phyloP scores from a whole-genome alignment of 1,140 invertebrate species.

The Pseudomyrmex concolor region DNA sequence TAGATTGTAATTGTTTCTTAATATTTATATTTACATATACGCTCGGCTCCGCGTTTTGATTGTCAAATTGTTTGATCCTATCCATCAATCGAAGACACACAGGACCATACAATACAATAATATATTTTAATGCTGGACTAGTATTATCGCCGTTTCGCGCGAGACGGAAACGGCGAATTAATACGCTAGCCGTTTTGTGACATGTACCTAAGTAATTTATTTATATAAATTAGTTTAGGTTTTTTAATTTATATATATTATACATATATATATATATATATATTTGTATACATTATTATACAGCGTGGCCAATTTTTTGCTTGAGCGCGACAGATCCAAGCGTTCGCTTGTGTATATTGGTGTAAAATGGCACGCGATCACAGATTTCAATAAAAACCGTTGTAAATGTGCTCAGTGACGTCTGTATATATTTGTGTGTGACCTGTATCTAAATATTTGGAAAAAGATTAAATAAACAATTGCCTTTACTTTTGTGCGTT shows the following conservation, averaged over 20 bases:
- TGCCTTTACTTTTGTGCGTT: conserved; percentile 67
- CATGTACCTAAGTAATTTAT: conserved; percentile 81
- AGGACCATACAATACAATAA: conserved; percentile 38
- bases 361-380: conserved; percentile 64
- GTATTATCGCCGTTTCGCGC: conserved; percentile 81
- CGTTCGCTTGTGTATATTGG: conserved; percentile 67
- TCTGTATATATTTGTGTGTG: conserved; percentile 82
- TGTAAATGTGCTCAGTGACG: conserved; percentile 81
- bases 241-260: conserved; percentile 74
- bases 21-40: conserved; percentile 68
- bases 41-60: conserved; percentile 29
- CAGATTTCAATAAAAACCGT: conserved; percentile 67
- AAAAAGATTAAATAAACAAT: conserved; percentile 67
- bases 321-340: conserved; percentile 52
- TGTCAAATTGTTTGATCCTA: conserved; percentile 47
- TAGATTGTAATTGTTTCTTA: conserved; percentile 71
- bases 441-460: conserved; percentile 74
- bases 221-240: conserved; percentile 78
- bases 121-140: conserved; percentile 58
- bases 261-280: conserved; percentile 50
- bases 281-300: conserved; percentile 43
- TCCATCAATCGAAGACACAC: conserved; percentile 40
- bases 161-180: conserved; percentile 73
- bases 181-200: conserved; percentile 75
- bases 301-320: conserved; percentile 30